Conservation (phyloP, 2,113 vertebrate genomes). For the Todiramphus saurophagus region DNA sequence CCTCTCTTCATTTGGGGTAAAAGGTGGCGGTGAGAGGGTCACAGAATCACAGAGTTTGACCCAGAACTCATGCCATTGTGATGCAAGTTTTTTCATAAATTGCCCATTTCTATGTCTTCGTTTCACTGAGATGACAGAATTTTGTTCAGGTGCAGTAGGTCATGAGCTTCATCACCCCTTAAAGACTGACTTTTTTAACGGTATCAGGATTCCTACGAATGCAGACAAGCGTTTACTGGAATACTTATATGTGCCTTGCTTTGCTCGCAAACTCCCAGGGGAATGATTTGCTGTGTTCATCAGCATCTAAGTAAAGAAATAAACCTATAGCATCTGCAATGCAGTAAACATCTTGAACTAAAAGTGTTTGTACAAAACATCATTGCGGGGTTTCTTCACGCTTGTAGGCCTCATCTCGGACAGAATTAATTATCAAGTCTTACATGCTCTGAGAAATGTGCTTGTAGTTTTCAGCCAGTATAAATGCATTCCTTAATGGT, state of each 20-base stretch:
- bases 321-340: not conserved
- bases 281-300: not conserved
- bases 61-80: fast-evolving
- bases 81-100: not conserved
- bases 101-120: fast-evolving
- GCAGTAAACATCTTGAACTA: not conserved
- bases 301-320: not conserved
- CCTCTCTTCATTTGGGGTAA: not conserved
- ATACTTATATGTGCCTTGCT: not conserved
- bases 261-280: fast-evolving
- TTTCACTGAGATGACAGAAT: not conserved
- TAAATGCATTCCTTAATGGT: not conserved
- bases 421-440: not conserved
- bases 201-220: not conserved
- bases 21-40: not conserved
- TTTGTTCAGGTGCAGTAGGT: not conserved
- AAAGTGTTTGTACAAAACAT: not conserved
- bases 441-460: not conserved
- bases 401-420: not conserved
- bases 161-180: not conserved
- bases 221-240: not conserved
- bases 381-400: not conserved
- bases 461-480: not conserved
- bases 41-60: not conserved
- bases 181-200: not conserved